Percentiles rank a stretch among this genome's conserved stretches.
Evolutionary conservation across 2,113 vertebrate genomes (phyloP).

Genomic region (Nymphicus hollandicus): DNA sequence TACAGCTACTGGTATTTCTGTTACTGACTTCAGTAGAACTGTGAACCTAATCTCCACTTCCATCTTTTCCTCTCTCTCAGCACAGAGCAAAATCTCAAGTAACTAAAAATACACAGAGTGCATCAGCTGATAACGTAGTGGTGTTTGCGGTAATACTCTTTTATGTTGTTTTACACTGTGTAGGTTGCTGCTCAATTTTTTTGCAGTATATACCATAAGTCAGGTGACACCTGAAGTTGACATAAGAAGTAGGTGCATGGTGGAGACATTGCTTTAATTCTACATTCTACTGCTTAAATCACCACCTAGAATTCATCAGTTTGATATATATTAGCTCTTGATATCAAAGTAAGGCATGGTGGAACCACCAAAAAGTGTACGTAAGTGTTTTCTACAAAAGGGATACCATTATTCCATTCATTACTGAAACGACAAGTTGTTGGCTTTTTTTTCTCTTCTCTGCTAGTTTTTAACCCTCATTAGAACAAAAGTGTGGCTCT

Average conservation of each 20-base stretch:
- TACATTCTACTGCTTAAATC: background rate
- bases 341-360: background rate
- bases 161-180: background rate
- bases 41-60: background rate
- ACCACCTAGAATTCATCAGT: background rate
- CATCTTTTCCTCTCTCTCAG: background rate
- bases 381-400: background rate
- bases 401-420: background rate
- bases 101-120: background rate
- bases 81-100: background rate
- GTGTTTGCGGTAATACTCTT: background rate
- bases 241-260: background rate
- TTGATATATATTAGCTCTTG: background rate
- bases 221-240: background rate
- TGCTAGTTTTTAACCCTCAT: background rate
- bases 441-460: background rate
- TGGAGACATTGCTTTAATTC: background rate
- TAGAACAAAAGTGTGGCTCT: background rate
- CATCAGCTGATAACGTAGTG: background rate
- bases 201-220: background rate
- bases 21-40: background rate
- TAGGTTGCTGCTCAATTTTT: background rate
- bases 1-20: background rate
- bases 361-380: background rate
- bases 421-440: background rate